Base-by-base conservation (phyloP, 1,140 invertebrate genomes). In the Caenorhabditis inopinata region DNA sequence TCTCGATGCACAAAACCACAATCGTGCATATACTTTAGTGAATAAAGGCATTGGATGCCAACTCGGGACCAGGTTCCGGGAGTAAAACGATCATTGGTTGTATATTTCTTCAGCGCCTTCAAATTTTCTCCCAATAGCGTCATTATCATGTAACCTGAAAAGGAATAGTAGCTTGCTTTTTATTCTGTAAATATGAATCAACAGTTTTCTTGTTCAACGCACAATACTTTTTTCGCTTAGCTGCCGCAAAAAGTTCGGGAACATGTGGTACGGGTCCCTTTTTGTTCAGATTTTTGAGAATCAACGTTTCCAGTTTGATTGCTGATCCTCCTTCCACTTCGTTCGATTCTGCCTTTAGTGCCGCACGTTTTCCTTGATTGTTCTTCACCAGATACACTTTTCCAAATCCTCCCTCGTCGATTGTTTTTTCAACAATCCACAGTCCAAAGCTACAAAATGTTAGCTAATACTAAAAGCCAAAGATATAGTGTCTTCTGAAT, bases 91-190 rank as follows among this genome's bases (percentile, higher is more conserved):
- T 82, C 75, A 14, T 81, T 78, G 1, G 2, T 2, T 21, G 1
- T n/a, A 42, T 7, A 42, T 7, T 42, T 42, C n/a, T 18, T 68
- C 29, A 81, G 75, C 16, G 21, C 6, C 27, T 81, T 76, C 23
- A 83, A 27, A 35, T 83, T 83, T 6, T 73, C 51, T 9, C 82
- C 82, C 18, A 83, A 78, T 2, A 83, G 45, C n/a, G 77, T 83
- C 75, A 83, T 81, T n/a, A 83, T 74, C 82, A 83, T 81, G 58
- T 83, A n/a, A n/a, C n/a, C n/a, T n/a, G n/a, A n/a, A n/a, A n/a
- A n/a, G n/a, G n/a, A n/a, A n/a, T n/a, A n/a, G n/a, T n/a, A n/a
- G n/a, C n/a, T n/a, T n/a, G n/a, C n/a, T n/a, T n/a, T n/a, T n/a
- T n/a, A n/a, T n/a, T n/a, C n/a, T n/a, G n/a, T n/a, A n/a, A n/a